Base-by-base conservation (phyloP, 2,113 vertebrate genomes). In the Melanocharis versteri region DNA sequence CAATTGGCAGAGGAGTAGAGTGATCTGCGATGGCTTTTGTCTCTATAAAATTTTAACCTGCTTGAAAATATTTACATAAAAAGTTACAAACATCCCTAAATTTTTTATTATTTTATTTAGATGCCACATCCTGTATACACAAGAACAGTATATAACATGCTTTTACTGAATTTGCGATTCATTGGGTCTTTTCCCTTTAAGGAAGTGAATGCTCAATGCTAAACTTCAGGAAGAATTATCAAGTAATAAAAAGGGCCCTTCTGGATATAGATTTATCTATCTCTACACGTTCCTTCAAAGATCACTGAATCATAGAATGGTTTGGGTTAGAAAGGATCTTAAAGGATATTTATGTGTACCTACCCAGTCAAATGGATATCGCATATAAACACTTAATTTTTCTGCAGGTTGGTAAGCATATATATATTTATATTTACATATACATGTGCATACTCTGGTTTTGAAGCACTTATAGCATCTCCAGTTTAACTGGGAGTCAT, bases 41-140 rank as follows among this genome's bases (percentile, higher is more conserved):
- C 91, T 94, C 75, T 71, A 88, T 78, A 64, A 83, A 91, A 84
- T 84, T 96, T 93, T 91, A 89, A 70, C 14, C 28, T 68, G 31
- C 47, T 91, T 93, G 39, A 83, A n/a, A 93, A 77, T 65, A 84
- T 84, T 96, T 88, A 17, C 7, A 1, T 88, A 50, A 84, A 75
- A 87, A 83, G 10, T 66, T 85, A 57, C 11, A 70, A 79, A 57
- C 42, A 20, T 81, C 66, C 42, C 48, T 95, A 12, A 76, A 54
- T 53, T 44, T 75, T 3, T 39, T 58, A 6, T 71, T 64, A 10
- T 47, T 93, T 89, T 58, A 11, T 64, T 72, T 42, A 64, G 27
- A n/a, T 95, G 31, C 62, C 87, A 26, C 13, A 51, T 68, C 15
- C 24, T 39, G 26, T 72, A 17, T 42, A 24, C 50, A 42, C n/a